These are phyloP conservation scores for Lepidiolamprologus cunningtoni DNA, from an alignment of 2,113 vertebrate species.

Conservation along the genomic window DNA sequence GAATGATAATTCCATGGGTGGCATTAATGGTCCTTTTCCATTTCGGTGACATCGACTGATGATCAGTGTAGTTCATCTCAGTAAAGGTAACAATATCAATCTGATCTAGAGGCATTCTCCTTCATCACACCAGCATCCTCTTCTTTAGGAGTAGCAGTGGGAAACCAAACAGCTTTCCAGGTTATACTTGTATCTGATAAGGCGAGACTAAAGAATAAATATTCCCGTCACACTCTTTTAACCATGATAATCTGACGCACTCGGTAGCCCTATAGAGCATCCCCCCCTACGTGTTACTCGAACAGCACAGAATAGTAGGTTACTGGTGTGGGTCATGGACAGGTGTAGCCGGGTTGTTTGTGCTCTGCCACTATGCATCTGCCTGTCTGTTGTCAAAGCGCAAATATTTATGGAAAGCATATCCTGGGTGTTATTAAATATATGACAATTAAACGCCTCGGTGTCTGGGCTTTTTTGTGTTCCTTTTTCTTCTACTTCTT, in stretches of 20 bases:
- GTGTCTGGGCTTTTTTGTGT: background rate
- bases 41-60: background rate
- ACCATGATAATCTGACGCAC: background rate
- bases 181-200: background rate
- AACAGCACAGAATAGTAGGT: background rate
- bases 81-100: background rate
- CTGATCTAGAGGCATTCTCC: background rate
- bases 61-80: background rate
- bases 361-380: constrained; percentile 14
- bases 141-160: background rate
- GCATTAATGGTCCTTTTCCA: background rate
- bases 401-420: constrained; percentile 41
- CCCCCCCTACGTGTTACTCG: background rate
- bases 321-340: background rate
- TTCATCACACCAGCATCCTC: background rate
- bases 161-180: background rate
- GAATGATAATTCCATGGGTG: background rate
- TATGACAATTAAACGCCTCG: background rate
- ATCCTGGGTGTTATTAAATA: background rate
- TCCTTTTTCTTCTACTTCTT: background rate
- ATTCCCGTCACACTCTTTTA: background rate
- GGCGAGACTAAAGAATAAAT: background rate
- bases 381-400: constrained; percentile 38
- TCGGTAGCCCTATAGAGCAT: background rate
- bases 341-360: constrained; percentile 20